phyloP scores from a whole-genome alignment of 2,888 invertebrate species.

The Colletes collaris region DNA sequence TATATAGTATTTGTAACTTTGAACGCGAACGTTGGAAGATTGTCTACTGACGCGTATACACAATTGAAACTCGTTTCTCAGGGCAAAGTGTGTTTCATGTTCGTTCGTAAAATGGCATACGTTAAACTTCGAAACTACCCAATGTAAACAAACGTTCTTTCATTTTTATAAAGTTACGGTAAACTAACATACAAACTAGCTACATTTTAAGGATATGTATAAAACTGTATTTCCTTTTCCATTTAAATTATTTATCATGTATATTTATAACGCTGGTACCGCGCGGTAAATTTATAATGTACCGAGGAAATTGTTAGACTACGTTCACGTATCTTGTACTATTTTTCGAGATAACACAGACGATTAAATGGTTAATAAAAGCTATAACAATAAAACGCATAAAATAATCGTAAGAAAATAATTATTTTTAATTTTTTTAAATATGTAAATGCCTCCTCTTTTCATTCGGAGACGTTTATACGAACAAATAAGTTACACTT shows the following conservation, averaged over 20 bases:
- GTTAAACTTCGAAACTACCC: neutral
- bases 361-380: conserved; percentile 1
- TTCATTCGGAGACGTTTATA: too few species aligned
- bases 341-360: neutral
- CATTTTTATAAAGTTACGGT: too few species aligned
- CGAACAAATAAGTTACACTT: too few species aligned
- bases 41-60: neutral
- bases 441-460: too few species aligned
- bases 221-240: neutral
- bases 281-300: neutral
- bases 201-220: neutral
- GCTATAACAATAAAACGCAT: neutral
- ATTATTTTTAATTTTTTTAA: too few species aligned
- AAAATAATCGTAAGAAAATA: neutral
- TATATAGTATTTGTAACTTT: neutral
- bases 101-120: conserved; percentile 3
- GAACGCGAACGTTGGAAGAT: neutral
- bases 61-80: conserved; percentile 19
- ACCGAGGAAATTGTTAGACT: neutral
- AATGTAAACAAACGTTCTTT: too few species aligned
- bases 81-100: neutral
- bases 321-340: neutral
- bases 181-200: too few species aligned
- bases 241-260: neutral
- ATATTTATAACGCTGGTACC: conserved; percentile 1